Evolutionary conservation across 2,113 vertebrate species (phyloP), one percentile per base, ranked within the genome.

Genomic region (Heterochromis multidens): DNA sequence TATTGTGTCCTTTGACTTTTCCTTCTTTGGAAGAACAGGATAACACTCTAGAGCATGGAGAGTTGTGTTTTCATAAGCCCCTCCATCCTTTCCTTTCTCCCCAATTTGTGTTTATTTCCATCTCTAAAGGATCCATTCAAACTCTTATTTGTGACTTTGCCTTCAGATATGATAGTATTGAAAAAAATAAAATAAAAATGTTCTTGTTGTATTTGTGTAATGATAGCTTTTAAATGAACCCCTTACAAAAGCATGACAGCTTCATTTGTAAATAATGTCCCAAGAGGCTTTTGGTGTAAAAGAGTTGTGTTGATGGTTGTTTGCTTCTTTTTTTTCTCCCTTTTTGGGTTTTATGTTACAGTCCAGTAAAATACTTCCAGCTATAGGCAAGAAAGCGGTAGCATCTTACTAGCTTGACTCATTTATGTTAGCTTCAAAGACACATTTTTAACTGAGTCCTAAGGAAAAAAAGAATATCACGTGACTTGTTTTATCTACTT

Each of bases 191-290:
- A 86, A 91, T 82, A 63, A 94, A 93, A 94, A 92, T 94, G 90
- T 97, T 96, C 96, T 95, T 95, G 95, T 97, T 97, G 97, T 98
- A 96, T 97, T 98, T 98, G 97, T 98, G 97, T 97, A 97, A 97
- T 96, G 95, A 97, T 97, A 97, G 95, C 97, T 97, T 98, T 98
- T 97, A 97, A 98, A 95, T 86, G 87, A 97, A 96, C 96, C 95
- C 95, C 96, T 96, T 96, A 96, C 96, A 95, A 97, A 96, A 97
- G 98, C 99, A 99, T 99, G 99, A 97, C 96, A 97, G 96, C 97
- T 97, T 97, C 95, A 97, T 96, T 96, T 99, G 99, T 99, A 99
- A 97, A 99, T 99, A 98, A 96, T 96, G 97, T 97, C 97, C 97
- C 94, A 94, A 97, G 95, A 96, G 97, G 97, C 96, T 96, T 96